phyloP scores from a whole-genome alignment of 2,797 vertebrate species.

The Apodemus agrarius region DNA sequence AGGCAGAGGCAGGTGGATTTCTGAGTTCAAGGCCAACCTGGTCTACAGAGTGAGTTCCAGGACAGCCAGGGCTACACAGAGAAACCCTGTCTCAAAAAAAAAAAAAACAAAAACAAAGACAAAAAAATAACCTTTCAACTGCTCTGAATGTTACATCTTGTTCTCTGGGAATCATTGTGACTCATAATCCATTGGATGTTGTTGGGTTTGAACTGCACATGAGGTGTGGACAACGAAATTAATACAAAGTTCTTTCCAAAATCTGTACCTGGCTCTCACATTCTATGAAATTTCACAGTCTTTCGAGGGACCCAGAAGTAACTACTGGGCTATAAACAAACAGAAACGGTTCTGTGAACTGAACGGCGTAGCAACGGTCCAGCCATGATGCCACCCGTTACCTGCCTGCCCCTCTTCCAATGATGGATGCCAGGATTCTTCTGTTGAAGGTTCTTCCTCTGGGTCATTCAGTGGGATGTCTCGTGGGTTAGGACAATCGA shows the following conservation, averaged over 20 bases:
- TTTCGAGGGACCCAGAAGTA: neutral
- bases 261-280: neutral
- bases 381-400: fast-evolving
- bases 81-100: too few species aligned
- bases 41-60: too few species aligned
- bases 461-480: neutral
- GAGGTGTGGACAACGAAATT: neutral
- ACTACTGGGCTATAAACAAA: neutral
- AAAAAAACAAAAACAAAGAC: too few species aligned
- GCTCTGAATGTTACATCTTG: neutral
- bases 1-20: too few species aligned
- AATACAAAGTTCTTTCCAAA: neutral
- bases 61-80: too few species aligned
- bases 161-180: neutral
- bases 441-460: neutral
- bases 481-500: neutral
- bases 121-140: neutral
- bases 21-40: too few species aligned
- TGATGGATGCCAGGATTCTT: neutral
- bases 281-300: neutral
- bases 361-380: neutral
- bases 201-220: constrained; percentile 12
- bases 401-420: neutral
- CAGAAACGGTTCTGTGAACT: neutral
- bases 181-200: neutral